These are phyloP conservation scores for Solenopsis invicta DNA, from an alignment of 1,140 invertebrate genomes.

Conservation along the genomic window DNA sequence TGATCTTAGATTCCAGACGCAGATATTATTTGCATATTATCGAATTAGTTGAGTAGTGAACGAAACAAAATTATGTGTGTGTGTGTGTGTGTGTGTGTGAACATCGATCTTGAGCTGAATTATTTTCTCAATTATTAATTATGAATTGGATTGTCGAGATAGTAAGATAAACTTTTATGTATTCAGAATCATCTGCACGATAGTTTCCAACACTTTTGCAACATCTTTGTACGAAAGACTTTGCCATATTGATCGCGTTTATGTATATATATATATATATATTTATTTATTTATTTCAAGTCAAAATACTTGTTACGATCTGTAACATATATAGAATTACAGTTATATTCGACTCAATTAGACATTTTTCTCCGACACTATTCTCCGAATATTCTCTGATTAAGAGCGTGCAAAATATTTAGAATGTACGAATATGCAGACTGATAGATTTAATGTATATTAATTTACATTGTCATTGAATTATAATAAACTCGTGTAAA, in stretches of 20 bases:
- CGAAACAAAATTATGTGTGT: neutral
- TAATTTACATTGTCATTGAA: neutral
- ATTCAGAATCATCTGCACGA: neutral
- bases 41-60: neutral
- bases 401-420: neutral
- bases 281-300: too few species aligned
- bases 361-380: conserved; percentile 1
- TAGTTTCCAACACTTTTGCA: conserved; percentile 33
- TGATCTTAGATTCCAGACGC: neutral
- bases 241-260: neutral
- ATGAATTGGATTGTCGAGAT: neutral
- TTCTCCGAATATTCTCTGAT: conserved; percentile 7
- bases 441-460: conserved; percentile 49
- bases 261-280: too few species aligned
- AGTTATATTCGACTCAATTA: conserved; percentile 6
- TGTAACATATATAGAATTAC: neutral
- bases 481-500: conserved; percentile 15
- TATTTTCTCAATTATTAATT: neutral
- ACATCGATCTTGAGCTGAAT: neutral
- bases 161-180: neutral
- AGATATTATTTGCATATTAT: conserved; percentile 4
- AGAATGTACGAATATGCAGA: conserved; percentile 8
- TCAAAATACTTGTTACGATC: conserved; percentile 7
- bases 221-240: conserved; percentile 32
- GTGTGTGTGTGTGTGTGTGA: too few species aligned